Base-by-base conservation (phyloP, 2,113 vertebrate species). In the Cacatua alba region DNA sequence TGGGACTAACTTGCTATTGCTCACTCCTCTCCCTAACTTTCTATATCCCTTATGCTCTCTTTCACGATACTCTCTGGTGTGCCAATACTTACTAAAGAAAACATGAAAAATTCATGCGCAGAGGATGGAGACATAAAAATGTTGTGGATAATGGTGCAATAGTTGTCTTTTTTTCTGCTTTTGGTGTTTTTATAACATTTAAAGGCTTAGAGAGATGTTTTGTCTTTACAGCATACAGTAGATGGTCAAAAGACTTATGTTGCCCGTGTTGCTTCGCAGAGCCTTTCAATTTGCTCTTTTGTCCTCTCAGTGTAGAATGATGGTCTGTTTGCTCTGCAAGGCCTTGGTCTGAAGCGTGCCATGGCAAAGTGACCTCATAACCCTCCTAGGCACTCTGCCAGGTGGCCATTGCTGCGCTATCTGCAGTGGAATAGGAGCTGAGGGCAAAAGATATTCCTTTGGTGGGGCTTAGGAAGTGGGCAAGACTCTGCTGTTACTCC, bases 391-490 rank as follows among this genome's bases (percentile, higher is more conserved):
- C 55, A 15, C 31, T n/a, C 46, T 80, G 82, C 78, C 57, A 68
- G 43, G 44, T 2, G 9, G 43, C 57, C 3, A 1, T 29, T 67
- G 55, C 52, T 3, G 0, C 0, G 0, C 14, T 35, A 7, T 39
- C 68, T 69, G 39, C 26, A 15, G 16, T 6, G 0, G 17, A 87
- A 72, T 29, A 0, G 0, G 65, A 90, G 85, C 57, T 79, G 44
- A 85, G 35, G 51, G 74, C 19, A 16, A 74, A 26, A 76, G 24
- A n/a, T 1, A 19, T 2, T 63, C 5, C 29, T 88, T 77, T 37
- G 43, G 28, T 67, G 39, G 10, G 60, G 44, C 18, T 92, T 44
- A 71, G 60, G 64, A 88, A 77, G 80, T 43, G 86, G 59, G 17
- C 19, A 62, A 26, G 69, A 48, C 9, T 24, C 76, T 87, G 72